Conservation (phyloP, 2,888 invertebrate species). For the Dolomedes plantarius region DNA sequence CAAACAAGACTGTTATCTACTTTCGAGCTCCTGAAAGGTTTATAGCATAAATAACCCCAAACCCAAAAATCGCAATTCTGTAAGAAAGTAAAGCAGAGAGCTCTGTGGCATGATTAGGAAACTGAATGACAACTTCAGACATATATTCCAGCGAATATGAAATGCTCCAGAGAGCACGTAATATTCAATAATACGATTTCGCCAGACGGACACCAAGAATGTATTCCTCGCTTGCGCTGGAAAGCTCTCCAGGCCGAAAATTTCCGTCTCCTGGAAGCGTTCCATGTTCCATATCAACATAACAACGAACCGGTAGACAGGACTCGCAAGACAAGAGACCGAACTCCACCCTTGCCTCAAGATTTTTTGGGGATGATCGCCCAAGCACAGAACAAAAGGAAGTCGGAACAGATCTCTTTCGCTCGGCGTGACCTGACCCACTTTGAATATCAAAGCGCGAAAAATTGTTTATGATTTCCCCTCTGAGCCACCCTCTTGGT, state of each 20-base stretch:
- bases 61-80: too few species aligned
- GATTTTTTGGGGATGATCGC: conserved; percentile 12
- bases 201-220: too few species aligned
- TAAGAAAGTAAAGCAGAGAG: too few species aligned
- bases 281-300: conserved; percentile 16
- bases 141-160: too few species aligned
- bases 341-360: conserved; percentile 7
- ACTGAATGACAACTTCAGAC: too few species aligned
- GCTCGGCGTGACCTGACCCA: conserved; percentile 5
- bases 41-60: too few species aligned
- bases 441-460: conserved; percentile 6
- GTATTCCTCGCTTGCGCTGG: too few species aligned
- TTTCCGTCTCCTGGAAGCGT: background rate
- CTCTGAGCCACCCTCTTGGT: background rate
- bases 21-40: too few species aligned
- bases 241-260: background rate
- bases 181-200: too few species aligned
- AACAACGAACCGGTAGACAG: conserved; percentile 10
- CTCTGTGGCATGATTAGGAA: too few species aligned
- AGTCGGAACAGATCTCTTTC: conserved; percentile 13
- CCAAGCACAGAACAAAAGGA: conserved; percentile 16
- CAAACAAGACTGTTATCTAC: too few species aligned
- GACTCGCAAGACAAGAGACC: background rate
- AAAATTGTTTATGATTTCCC: conserved; percentile 12
- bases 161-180: too few species aligned